Evolutionary conservation across 2,797 vertebrate species (phyloP), one percentile per base, ranked within the genome.

Genomic region (Danionella dracula): DNA sequence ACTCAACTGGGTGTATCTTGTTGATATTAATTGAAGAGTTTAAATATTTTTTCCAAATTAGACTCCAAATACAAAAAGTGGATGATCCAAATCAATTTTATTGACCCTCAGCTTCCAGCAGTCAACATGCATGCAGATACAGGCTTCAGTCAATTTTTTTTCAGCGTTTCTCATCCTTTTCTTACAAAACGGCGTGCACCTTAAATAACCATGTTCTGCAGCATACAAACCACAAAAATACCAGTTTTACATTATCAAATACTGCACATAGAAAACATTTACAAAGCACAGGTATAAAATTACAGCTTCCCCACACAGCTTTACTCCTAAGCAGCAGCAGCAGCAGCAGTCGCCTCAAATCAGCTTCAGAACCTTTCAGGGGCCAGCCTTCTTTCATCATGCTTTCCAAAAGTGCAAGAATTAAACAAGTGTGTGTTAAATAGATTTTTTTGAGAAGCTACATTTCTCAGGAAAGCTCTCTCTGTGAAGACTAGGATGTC

Each of bases 101-200:
- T 97, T 88, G 78, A 92, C 88, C 89, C 86, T 85, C 66, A 70
- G 87, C 86, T 82, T 85, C 85, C 93, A 92, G 90, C 92, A 93
- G 90, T 92, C 89, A 90, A 92, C 87, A 87, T 87, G 92, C 96
- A 99, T 98, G 95, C 95, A 94, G 87, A 90, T 93, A 97, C 91
- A 97, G 95, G 93, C 93, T 85, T 89, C 85, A 84, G 86, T 90
- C 76, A 32, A 83, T 91, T 74, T 84, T 86, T 29, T 72, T 16
- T 58, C 53, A 23, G 4, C 49, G 37, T 51, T 78, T 77, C 59
- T 19, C 37, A 44, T 53, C 15, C 38, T 76, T 79, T 89, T 90
- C 78, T 88, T 94, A 91, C 76, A 92, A 94, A 96, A 94, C 85
- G 86, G 89, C 93, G 83, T 91, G 93, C 92, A 89, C 88, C 86